Base-by-base conservation (phyloP, 2,113 vertebrate genomes). In the Boulengeromyrus knoepffleri region DNA sequence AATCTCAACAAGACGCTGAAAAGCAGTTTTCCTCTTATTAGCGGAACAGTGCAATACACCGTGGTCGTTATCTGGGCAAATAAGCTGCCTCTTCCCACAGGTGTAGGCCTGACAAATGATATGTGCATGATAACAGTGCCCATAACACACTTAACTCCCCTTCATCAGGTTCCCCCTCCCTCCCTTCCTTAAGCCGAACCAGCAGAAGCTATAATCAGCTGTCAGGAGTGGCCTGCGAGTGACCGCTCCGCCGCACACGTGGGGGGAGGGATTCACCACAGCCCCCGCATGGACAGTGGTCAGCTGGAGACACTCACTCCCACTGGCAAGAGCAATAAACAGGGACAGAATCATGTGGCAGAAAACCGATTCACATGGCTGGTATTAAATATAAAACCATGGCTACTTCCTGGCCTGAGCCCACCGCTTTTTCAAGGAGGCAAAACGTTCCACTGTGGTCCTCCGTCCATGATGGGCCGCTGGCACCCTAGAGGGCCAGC, bases 291-390 rank as follows among this genome's bases (percentile, higher is more conserved):
- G 89, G 89, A 47, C 46, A 52, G 58, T 49, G 89, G 85, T 87
- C 89, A 90, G 89, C 58, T 74, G 89, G 42, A 87, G 58, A 62
- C 19, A 19, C 42, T 85, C 89, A 85, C 53, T 90, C 45, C 53
- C 52, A 66, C 36, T 31, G 80, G 27, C 27, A 19, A 19, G 66
- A 80, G 45, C 5, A 36, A 80, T 70, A 80, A 80, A 42, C 74
- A 36, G 74, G 12, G 74, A 80, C 15, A 36, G 74, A 42, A 80
- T 42, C 36, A 3, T 80, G 74, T 2, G 74, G 74, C 36, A 80
- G 36, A 42, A 80, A 80, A 36, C 15, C 2, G 74, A 42, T 42
- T 80, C 36, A 39, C 10, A 42, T 42, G 36, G 31, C 74, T 85
- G 21, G 83, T 47, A 85, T 24, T 47, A 85, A 85, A 85, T n/a